Conservation (phyloP, 2,888 invertebrate species). For the Harmothoe impar region DNA sequence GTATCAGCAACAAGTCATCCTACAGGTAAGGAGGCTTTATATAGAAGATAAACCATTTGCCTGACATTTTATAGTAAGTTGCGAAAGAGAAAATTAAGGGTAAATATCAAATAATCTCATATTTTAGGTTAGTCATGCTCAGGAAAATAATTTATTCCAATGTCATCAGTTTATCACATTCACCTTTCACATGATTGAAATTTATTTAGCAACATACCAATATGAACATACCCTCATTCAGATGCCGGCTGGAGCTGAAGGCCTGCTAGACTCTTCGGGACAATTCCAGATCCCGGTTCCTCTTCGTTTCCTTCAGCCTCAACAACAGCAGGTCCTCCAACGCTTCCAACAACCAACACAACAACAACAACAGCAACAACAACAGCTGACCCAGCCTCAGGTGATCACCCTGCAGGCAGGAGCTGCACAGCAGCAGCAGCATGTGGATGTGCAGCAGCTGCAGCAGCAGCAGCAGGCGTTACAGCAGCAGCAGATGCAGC, state of each 20-base stretch:
- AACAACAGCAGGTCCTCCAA: conserved; percentile 6
- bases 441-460: conserved; percentile 12
- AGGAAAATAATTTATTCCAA: too few species aligned
- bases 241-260: background rate
- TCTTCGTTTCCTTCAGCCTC: background rate
- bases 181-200: too few species aligned
- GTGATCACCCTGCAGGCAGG: background rate
- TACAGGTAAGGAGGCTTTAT: conserved; percentile 22
- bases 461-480: background rate
- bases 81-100: too few species aligned
- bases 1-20: conserved; percentile 44
- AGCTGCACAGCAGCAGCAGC: background rate
- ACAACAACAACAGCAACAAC: background rate
- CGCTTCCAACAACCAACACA: background rate
- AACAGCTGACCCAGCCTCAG: background rate
- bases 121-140: too few species aligned
- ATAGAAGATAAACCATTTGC: background rate
- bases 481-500: conserved; percentile 29
- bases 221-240: background rate
- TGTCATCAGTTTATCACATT: too few species aligned
- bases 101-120: too few species aligned
- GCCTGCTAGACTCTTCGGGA: conserved; percentile 4
- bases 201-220: too few species aligned
- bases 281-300: conserved; percentile 46
- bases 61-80: too few species aligned